Conservation (phyloP, 2,888 invertebrate species). For the Drosophila neotestacea region DNA sequence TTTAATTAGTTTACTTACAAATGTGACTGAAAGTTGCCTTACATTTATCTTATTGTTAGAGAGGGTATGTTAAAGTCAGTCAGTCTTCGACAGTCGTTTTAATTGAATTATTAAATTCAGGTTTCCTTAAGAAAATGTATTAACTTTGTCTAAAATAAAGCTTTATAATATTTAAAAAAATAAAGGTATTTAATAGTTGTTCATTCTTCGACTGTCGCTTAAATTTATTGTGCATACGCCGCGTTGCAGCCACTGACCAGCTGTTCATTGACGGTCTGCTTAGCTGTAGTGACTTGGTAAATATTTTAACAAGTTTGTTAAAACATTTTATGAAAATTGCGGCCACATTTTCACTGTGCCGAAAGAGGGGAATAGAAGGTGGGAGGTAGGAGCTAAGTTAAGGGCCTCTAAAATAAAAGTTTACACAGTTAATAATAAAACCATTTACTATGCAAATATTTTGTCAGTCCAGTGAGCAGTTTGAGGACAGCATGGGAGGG, state of each 20-base stretch:
- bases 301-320: conserved; percentile 78
- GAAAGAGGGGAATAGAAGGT: not conserved
- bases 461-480: conserved; percentile 39
- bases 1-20: too few species aligned
- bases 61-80: too few species aligned
- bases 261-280: conserved; percentile 35
- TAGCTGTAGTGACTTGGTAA: conserved; percentile 58
- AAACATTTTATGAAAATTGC: conserved; percentile 72
- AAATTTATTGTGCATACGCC: conserved; percentile 41
- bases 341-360: conserved; percentile 22
- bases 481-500: not conserved
- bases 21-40: too few species aligned
- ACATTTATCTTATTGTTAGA: too few species aligned
- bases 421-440: conserved; percentile 78
- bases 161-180: too few species aligned
- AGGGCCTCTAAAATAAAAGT: conserved; percentile 59
- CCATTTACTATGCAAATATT: conserved; percentile 80
- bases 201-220: not conserved
- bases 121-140: too few species aligned
- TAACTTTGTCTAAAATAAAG: too few species aligned
- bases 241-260: conserved; percentile 43
- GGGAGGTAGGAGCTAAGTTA: not conserved
- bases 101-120: too few species aligned
- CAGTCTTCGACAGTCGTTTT: too few species aligned
- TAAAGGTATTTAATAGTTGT: conserved; percentile 15